Percentiles rank a stretch among this genome's conserved stretches.
phyloP scores from a whole-genome alignment of 2,113 vertebrate genomes.

The Halcyon malimbica region DNA sequence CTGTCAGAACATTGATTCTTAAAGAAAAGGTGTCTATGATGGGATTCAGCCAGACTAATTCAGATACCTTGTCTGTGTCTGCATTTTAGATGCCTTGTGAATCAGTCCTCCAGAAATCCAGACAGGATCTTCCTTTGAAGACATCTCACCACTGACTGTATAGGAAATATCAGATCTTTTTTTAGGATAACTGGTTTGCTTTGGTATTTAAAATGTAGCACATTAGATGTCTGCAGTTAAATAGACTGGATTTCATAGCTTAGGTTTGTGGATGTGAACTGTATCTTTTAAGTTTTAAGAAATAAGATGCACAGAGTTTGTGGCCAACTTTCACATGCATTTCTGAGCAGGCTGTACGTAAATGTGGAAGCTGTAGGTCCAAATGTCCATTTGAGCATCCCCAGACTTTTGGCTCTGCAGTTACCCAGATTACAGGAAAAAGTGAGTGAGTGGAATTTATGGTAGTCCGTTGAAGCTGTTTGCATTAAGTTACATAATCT shows the following conservation, averaged over 20 bases:
- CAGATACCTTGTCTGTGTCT: constrained; percentile 16
- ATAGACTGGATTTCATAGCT: constrained; percentile 32
- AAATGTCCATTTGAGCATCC: not conserved
- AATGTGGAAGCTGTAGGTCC: not conserved
- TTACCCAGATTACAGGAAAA: not conserved
- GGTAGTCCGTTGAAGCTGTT: not conserved
- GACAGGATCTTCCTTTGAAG: constrained; percentile 52
- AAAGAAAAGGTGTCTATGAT: not conserved
- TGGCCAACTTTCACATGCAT: not conserved
- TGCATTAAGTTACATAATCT: not conserved
- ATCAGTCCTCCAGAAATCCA: constrained; percentile 30
- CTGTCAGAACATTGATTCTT: not conserved
- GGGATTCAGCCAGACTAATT: not conserved
- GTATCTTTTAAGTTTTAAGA: constrained; percentile 5
- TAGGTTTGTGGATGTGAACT: not conserved
- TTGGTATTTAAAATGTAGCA: constrained; percentile 56
- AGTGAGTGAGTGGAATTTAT: not conserved
- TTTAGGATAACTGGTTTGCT: constrained; percentile 55
- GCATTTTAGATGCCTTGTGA: not conserved
- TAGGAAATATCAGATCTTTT: constrained; percentile 67
- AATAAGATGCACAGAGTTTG: not conserved
- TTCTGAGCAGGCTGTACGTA: not conserved
- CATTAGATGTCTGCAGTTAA: constrained; percentile 33
- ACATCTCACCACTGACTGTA: constrained; percentile 34
- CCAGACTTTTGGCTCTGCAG: not conserved